A percentile compares a stretch with the other conserved stretches of the same genome.
Conservation (phyloP, 2,113 vertebrate genomes). For the Ascaphus truei region DNA sequence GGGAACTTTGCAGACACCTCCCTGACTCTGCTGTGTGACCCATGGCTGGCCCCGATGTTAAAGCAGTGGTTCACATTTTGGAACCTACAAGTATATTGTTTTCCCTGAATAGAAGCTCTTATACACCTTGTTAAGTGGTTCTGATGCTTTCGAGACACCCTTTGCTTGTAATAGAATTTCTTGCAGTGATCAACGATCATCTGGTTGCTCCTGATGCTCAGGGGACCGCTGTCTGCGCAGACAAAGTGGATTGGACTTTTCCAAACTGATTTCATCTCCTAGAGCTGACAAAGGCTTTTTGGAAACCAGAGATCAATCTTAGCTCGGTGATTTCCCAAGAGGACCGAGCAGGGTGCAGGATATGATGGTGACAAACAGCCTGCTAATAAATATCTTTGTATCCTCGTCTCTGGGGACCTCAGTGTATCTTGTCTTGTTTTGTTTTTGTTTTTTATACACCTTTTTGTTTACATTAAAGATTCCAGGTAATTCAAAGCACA, state of each 20-base stretch:
- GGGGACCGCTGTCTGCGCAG: background rate
- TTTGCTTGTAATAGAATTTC: background rate
- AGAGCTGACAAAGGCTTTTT: slow-evolving; percentile 21
- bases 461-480: slow-evolving; percentile 7
- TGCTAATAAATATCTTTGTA: background rate
- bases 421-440: background rate
- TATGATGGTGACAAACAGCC: background rate
- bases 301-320: background rate
- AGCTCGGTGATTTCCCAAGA: slow-evolving; percentile 20
- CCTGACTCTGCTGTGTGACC: no score
- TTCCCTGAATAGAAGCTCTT: no score
- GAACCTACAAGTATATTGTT: no score
- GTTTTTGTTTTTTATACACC: background rate
- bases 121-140: no score
- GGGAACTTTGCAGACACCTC: no score
- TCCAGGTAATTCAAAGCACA: background rate
- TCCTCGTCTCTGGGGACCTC: background rate
- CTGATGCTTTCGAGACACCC: no score
- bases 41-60: no score
- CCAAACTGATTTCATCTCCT: slow-evolving; percentile 9
- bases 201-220: no score
- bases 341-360: background rate
- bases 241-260: background rate
- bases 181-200: background rate
- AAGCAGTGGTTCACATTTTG: no score